Evolutionary conservation across 2,113 vertebrate species (phyloP).

Genomic region (Phrynosoma platyrhinos): DNA sequence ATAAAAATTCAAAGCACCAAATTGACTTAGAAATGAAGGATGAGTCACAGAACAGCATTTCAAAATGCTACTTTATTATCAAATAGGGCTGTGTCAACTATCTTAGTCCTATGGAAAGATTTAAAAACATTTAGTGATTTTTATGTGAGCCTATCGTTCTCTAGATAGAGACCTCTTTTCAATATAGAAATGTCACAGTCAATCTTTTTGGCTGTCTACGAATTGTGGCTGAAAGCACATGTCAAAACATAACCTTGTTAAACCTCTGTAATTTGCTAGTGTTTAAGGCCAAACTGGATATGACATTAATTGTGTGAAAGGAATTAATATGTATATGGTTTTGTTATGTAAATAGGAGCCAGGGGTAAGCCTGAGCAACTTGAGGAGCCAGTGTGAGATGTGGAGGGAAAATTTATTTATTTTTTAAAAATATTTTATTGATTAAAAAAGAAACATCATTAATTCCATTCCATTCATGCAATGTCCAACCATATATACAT

Average conservation of each 20-base stretch:
- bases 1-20: constrained; percentile 35
- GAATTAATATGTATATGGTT: background rate
- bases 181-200: background rate
- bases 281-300: background rate
- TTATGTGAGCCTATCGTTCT: constrained; percentile 13
- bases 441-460: too few species aligned
- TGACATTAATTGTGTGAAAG: background rate
- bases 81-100: constrained; percentile 57
- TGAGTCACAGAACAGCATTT: constrained; percentile 29
- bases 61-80: constrained; percentile 34
- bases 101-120: constrained; percentile 17
- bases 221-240: constrained; percentile 27
- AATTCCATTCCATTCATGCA: too few species aligned
- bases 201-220: background rate
- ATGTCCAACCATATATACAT: too few species aligned
- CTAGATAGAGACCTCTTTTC: background rate
- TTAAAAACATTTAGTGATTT: constrained; percentile 22
- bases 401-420: background rate
- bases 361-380: background rate
- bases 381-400: too few species aligned
- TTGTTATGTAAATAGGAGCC: background rate
- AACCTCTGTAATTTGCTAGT: constrained; percentile 19
- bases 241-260: background rate
- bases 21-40: constrained; percentile 61
- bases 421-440: too few species aligned